Evolutionary conservation across 2,797 vertebrate genomes (phyloP).

Genomic region (Tadarida brasiliensis): DNA sequence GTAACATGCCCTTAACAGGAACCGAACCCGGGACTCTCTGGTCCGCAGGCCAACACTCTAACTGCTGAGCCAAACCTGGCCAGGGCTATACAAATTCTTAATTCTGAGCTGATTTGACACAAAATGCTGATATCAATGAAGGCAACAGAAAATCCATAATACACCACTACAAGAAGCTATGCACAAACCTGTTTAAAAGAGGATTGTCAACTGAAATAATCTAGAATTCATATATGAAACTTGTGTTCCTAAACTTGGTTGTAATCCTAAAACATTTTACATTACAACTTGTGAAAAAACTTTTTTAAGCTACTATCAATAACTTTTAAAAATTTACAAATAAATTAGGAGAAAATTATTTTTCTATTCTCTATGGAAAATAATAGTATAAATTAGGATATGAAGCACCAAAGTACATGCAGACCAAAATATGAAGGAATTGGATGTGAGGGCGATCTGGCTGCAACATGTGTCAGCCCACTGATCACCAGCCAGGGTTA

Average conservation of each 20-base stretch:
- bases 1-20: no score
- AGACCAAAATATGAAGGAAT: slow-evolving; percentile 16
- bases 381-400: neutral
- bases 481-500: no score
- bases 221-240: slow-evolving; percentile 13
- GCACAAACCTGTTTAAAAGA: neutral
- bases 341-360: slow-evolving; percentile 24
- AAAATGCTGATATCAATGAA: slow-evolving; percentile 10
- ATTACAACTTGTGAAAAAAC: neutral
- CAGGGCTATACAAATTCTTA: neutral
- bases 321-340: neutral
- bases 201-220: neutral
- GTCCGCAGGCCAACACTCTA: no score
- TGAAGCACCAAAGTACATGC: neutral
- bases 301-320: neutral
- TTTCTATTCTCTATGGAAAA: slow-evolving; percentile 51
- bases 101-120: neutral
- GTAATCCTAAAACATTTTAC: neutral
- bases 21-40: no score
- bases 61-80: no score
- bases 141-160: neutral
- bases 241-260: slow-evolving; percentile 22
- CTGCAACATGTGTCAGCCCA: no score
- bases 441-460: no score
- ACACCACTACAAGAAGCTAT: neutral